Evolutionary conservation across 2,113 vertebrate species (phyloP).

Genomic region (Thomomys bottae): DNA sequence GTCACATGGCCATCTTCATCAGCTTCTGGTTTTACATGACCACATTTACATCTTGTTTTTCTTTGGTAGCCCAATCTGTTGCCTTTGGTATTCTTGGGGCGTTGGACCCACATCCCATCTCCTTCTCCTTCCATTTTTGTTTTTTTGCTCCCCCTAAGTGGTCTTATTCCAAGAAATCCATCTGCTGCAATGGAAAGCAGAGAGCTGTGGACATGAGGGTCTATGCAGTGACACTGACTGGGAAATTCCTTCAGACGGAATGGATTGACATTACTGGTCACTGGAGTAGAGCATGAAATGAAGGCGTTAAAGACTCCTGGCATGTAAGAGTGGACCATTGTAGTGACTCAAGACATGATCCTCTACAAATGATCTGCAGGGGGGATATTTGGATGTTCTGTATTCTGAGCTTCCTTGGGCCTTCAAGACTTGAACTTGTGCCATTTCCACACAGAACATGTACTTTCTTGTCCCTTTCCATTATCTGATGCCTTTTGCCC

Average conservation of each 20-base stretch:
- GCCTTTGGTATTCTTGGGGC: too few species aligned
- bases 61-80: background rate
- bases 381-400: fast-evolving
- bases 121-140: background rate
- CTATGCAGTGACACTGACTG: fast-evolving
- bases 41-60: background rate
- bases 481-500: background rate
- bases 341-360: fast-evolving
- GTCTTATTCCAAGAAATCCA: background rate
- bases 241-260: fast-evolving
- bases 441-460: fast-evolving
- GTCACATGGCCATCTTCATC: background rate
- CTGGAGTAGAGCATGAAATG: background rate
- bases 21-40: background rate
- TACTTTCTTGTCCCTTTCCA: fast-evolving
- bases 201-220: too few species aligned
- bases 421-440: background rate
- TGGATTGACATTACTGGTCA: fast-evolving
- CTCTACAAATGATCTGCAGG: background rate
- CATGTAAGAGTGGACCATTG: background rate
- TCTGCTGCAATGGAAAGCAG: too few species aligned
- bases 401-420: background rate
- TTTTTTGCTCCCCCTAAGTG: background rate
- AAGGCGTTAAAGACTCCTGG: background rate
- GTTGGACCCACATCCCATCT: fast-evolving